Evolutionary conservation across 2,113 vertebrate genomes (phyloP).

Genomic region (Hepsetus odoe): DNA sequence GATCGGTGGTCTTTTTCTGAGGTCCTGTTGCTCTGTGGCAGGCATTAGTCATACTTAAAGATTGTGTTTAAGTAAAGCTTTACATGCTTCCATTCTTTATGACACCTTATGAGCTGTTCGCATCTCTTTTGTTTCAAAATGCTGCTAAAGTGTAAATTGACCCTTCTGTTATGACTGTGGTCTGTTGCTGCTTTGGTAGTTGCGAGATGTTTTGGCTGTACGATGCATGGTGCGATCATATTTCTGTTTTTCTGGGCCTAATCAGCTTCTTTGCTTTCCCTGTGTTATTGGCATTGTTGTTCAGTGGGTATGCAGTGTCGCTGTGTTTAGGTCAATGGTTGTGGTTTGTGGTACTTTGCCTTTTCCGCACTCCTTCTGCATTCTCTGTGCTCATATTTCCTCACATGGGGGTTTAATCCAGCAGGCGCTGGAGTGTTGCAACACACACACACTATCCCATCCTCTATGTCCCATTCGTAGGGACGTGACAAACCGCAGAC

Average conservation of each 20-base stretch:
- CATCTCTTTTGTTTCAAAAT: slow-evolving; percentile 2
- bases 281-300: slow-evolving; percentile 1
- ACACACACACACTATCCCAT: background rate
- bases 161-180: slow-evolving; percentile 10
- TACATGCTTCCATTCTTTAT: background rate
- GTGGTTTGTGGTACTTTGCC: slow-evolving; percentile 20
- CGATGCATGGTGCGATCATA: background rate
- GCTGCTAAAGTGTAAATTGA: slow-evolving; percentile 17
- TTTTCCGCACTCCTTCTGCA: slow-evolving; percentile 14
- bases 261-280: background rate
- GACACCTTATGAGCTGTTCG: background rate
- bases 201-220: slow-evolving; percentile 6
- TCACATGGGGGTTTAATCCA: slow-evolving; percentile 25
- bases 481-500: slow-evolving; percentile 46
- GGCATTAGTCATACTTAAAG: slow-evolving; percentile 12
- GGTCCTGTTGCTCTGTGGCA: background rate
- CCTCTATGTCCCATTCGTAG: background rate
- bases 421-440: background rate
- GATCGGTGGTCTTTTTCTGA: background rate
- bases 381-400: slow-evolving; percentile 37
- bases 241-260: background rate
- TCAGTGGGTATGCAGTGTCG: background rate
- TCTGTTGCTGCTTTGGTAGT: slow-evolving; percentile 14
- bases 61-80: background rate
- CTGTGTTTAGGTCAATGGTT: background rate